Evolutionary conservation across 2,113 vertebrate species (phyloP).

Genomic region (Astur gentilis): DNA sequence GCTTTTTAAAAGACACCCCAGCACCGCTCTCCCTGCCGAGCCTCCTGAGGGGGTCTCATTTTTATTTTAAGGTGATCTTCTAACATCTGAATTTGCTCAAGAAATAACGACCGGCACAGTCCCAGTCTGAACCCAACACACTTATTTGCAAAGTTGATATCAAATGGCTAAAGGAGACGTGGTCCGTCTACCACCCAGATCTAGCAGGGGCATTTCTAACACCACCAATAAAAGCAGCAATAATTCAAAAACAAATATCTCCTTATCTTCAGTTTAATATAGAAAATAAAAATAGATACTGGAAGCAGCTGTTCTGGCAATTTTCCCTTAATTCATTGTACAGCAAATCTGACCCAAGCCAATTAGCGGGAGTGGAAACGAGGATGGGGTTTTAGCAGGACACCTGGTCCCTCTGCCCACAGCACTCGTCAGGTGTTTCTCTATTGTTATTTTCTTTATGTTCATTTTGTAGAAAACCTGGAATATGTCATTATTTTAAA

Average conservation of each 20-base stretch:
- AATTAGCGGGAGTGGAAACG: background rate
- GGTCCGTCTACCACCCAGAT: background rate
- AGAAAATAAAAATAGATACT: conserved; percentile 4
- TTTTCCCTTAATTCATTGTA: background rate
- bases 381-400: background rate
- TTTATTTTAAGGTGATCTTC: background rate
- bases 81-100: background rate
- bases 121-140: background rate
- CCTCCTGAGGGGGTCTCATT: background rate
- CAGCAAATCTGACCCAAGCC: background rate
- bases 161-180: background rate
- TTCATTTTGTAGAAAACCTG: background rate
- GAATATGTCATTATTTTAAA: accelerated
- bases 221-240: conserved; percentile 31
- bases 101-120: background rate
- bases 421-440: accelerated
- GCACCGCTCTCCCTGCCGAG: background rate
- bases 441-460: accelerated
- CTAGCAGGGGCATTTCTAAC: background rate
- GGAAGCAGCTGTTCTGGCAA: background rate
- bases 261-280: conserved; percentile 22
- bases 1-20: background rate
- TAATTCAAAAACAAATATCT: background rate
- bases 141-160: background rate
- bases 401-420: background rate